Percentiles rank a stretch among this genome's conserved stretches.
These are phyloP conservation scores for Leptura quadrifasciata DNA, from an alignment of 2,888 invertebrate species.

Conservation along the genomic window DNA sequence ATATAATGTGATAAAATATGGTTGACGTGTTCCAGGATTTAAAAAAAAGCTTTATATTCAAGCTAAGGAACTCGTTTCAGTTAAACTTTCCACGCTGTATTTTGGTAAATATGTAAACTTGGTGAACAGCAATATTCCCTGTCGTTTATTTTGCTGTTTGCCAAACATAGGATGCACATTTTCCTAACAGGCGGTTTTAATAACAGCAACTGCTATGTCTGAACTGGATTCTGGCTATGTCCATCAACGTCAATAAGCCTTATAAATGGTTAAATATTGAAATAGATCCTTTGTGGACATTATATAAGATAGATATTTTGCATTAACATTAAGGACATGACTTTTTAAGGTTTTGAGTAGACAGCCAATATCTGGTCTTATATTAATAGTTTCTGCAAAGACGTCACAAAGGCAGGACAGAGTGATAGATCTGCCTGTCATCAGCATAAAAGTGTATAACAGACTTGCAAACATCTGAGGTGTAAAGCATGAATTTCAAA, in stretches of 20 bases:
- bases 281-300: conserved; percentile 16
- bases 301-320: conserved; percentile 14
- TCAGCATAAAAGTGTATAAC: conserved; percentile 24
- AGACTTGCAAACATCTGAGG: conserved; percentile 10
- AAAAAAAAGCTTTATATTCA: no score
- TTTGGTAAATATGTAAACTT: no score
- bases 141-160: no score
- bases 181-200: neutral
- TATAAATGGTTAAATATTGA: conserved; percentile 11
- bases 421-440: conserved; percentile 28
- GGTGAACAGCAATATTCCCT: no score
- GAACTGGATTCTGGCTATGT: neutral
- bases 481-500: conserved; percentile 13
- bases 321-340: conserved; percentile 19
- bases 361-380: conserved; percentile 24
- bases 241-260: conserved; percentile 6
- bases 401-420: conserved; percentile 15
- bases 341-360: conserved; percentile 8
- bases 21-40: no score
- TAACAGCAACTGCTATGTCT: no score
- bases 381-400: conserved; percentile 20
- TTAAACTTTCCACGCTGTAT: no score
- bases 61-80: no score
- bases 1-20: no score
- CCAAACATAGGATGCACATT: neutral